Evolutionary conservation across 1,140 invertebrate genomes (phyloP), one percentile per base, ranked within the genome.

Genomic region (Nomia melanderi): DNA sequence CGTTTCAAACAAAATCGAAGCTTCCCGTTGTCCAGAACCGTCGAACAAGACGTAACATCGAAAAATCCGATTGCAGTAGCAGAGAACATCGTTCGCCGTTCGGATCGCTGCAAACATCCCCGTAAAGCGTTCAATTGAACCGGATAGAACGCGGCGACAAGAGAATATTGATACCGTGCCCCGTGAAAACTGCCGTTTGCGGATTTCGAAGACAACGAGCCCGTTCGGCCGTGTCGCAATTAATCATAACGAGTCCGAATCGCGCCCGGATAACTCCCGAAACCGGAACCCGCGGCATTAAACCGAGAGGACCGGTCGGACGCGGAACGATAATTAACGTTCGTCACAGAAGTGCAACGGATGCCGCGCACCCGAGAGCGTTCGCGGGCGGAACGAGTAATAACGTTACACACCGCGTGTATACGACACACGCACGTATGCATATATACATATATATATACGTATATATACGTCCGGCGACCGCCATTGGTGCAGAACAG

Each of bases 401-500:
- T 41, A 76, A 69, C 54, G 54, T 69, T 76, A 69, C 64, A 23
- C 23, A n/a, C 20, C 7, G 29, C 5, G 31, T n/a, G n/a, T n/a
- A n/a, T n/a, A n/a, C n/a, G n/a, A n/a, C n/a, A n/a, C n/a, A n/a
- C n/a, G n/a, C n/a, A n/a, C n/a, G n/a, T n/a, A n/a, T n/a, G n/a
- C n/a, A n/a, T n/a, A n/a, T n/a, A n/a, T n/a, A n/a, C n/a, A n/a
- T n/a, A n/a, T n/a, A n/a, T n/a, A n/a, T 57, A 41, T 8, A 27
- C 36, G 41, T 63, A 64, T 29, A 39, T 31, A 27, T 41, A 29
- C 56, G 27, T 69, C 62, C 50, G 36, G 14, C 5, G 25, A 25
- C 11, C 54, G 44, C 76, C 72, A 63, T 76, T 62, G 72, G 53
- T 25, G 73, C 66, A 33, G 50, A 70, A 75, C 62, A 71, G 53